Conservation (phyloP, 2,888 invertebrate genomes). For the Pherbina coryleti region DNA sequence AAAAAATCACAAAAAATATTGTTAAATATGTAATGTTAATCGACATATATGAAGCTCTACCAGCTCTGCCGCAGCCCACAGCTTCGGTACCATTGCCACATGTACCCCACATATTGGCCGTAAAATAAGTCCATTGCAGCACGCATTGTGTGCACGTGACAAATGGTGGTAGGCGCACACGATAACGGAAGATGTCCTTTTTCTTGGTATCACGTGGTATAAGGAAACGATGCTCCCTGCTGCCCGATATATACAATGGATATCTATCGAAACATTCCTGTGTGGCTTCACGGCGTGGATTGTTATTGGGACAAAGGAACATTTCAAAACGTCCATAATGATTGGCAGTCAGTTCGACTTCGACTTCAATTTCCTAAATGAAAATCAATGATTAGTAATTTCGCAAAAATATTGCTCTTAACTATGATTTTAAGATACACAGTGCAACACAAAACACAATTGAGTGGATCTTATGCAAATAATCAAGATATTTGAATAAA, state of each 20-base stretch:
- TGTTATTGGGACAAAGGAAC: conserved; percentile 87
- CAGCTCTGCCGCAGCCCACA: conserved; percentile 88
- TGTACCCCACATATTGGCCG: conserved; percentile 90
- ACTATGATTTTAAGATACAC: too few relatives aligned
- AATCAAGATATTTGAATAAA: too few relatives aligned
- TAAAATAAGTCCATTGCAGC: conserved; percentile 93
- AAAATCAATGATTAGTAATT: too few relatives aligned
- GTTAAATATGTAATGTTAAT: neutral
- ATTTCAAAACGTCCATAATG: conserved; percentile 90
- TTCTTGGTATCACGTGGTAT: conserved; percentile 82
- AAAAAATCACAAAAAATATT: neutral
- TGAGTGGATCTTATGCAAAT: too few relatives aligned
- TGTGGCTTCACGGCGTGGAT: conserved; percentile 81
- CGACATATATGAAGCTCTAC: conserved; percentile 49
- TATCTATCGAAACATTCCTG: conserved; percentile 88
- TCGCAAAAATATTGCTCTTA: too few relatives aligned
- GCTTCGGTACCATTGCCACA: conserved; percentile 89
- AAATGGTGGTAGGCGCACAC: conserved; percentile 83
- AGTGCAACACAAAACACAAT: too few relatives aligned
- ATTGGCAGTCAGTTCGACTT: conserved; percentile 90
- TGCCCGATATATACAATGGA: conserved; percentile 81
- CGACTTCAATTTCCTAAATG: conserved; percentile 82
- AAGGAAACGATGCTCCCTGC: conserved; percentile 77
- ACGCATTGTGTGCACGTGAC: conserved; percentile 91
- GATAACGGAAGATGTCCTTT: conserved; percentile 77